These are phyloP conservation scores for Neodiprion lecontei DNA, from an alignment of 1,140 invertebrate genomes.

Conservation along the genomic window DNA sequence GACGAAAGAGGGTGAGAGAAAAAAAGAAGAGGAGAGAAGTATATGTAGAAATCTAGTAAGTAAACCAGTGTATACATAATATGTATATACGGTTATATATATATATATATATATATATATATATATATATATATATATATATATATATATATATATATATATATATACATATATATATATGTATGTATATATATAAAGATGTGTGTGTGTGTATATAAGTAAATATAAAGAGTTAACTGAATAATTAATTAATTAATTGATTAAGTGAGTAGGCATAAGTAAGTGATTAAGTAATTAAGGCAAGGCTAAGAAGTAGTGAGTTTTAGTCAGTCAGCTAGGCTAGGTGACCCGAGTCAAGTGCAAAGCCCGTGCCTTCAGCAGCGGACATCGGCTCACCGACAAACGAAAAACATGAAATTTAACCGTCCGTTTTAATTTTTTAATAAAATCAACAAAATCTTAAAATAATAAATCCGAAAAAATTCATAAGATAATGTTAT, in stretches of 20 bases:
- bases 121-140: neutral
- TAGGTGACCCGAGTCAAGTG: constrained; percentile 64
- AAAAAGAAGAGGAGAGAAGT: neutral
- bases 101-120: neutral
- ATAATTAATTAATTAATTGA: neutral
- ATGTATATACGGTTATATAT: neutral
- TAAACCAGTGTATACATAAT: neutral
- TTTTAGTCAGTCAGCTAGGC: constrained; percentile 55
- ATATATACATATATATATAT: neutral
- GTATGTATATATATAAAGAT: neutral
- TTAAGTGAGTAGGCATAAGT: constrained; percentile 22
- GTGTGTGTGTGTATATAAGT: neutral
- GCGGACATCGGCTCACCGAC: constrained; percentile 62
- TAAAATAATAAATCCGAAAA: constrained; percentile 45
- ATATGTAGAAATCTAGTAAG: neutral
- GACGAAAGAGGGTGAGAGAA: neutral
- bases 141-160: neutral
- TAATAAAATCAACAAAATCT: constrained; percentile 52
- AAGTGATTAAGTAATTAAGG: constrained; percentile 32
- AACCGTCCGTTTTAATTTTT: constrained; percentile 63
- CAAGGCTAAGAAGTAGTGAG: constrained; percentile 41
- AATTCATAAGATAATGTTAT: constrained; percentile 31
- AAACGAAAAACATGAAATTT: constrained; percentile 55
- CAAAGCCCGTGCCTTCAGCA: constrained; percentile 64
- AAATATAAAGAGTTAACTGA: neutral